These are phyloP conservation scores for Luperina nickerlii DNA, from an alignment of 2,888 invertebrate genomes.

Conservation along the genomic window DNA sequence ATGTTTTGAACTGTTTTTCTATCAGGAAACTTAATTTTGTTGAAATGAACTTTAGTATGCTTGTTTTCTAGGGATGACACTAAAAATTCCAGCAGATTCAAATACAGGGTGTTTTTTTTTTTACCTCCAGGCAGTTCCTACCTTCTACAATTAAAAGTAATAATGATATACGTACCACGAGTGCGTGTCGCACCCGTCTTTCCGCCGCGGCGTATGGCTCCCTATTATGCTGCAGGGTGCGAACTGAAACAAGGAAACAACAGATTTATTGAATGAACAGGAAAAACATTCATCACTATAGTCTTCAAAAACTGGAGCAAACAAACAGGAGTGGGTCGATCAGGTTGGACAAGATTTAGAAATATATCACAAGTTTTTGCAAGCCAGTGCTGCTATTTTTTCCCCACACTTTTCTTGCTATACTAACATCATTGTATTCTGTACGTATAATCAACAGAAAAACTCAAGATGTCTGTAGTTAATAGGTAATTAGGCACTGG, in stretches of 20 bases:
- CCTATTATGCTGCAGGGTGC: conserved; percentile 90
- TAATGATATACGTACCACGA: conserved; percentile 85
- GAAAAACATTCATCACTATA: conserved; percentile 49
- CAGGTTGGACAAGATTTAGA: conserved; percentile 24
- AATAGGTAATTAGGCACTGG: conserved; percentile 19
- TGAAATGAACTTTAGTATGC: conserved; percentile 10
- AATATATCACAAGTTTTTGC: conserved; percentile 12
- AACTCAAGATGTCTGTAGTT: conserved; percentile 1
- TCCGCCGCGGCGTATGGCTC: conserved; percentile 90
- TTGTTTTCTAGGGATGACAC: neutral
- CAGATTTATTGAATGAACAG: conserved; percentile 59
- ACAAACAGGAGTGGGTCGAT: conserved; percentile 32
- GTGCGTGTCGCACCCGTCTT: conserved; percentile 91
- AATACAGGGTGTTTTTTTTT: neutral
- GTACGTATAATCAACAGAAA: neutral
- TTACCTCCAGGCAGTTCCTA: neutral
- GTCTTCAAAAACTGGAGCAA: conserved; percentile 48
- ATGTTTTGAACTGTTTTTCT: conserved; percentile 25
- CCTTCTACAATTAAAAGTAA: neutral
- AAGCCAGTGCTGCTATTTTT: neutral
- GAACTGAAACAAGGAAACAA: conserved; percentile 82
- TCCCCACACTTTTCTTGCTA: neutral
- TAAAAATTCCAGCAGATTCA: neutral
- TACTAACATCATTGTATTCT: conserved; percentile 14
- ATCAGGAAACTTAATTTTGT: conserved; percentile 19